phyloP scores from a whole-genome alignment of 2,888 invertebrate species.

The Allacma fusca region DNA sequence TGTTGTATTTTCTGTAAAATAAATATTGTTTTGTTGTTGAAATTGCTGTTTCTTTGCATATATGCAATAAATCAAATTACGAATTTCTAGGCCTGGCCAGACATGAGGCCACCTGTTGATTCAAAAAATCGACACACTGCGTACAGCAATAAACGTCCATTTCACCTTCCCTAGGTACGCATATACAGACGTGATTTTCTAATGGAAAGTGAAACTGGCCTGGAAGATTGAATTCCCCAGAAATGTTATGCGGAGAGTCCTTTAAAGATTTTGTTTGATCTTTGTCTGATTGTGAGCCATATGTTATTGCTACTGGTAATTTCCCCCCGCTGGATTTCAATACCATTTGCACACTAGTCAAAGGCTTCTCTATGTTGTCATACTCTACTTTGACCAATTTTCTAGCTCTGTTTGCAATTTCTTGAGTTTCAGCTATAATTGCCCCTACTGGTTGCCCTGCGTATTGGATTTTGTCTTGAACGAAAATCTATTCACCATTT shows the following conservation, averaged over 20 bases:
- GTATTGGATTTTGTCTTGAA: constrained; percentile 62
- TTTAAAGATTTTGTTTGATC: not conserved
- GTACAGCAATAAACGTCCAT: constrained; percentile 69
- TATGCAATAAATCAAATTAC: constrained; percentile 64
- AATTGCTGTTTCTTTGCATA: no score
- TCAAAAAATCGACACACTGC: constrained; percentile 73
- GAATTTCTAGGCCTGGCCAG: constrained; percentile 71
- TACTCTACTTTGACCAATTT: constrained; percentile 64
- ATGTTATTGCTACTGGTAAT: not conserved
- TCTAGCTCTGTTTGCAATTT: constrained; percentile 63
- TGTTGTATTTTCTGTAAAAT: no score
- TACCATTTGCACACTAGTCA: constrained; percentile 62
- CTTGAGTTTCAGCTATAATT: constrained; percentile 63
- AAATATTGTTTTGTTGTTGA: no score
- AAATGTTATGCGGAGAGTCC: constrained; percentile 64
- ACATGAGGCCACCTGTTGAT: constrained; percentile 69
- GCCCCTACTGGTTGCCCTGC: constrained; percentile 65
- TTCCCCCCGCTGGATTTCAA: not conserved
- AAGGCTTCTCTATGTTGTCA: constrained; percentile 63
- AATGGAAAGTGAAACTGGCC: constrained; percentile 78
- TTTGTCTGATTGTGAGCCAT: not conserved
- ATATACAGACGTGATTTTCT: constrained; percentile 76
- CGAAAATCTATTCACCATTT: constrained; percentile 62
- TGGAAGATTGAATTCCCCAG: constrained; percentile 68
- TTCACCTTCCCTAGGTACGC: constrained; percentile 75